Conservation (phyloP, 1,140 invertebrate species). For the Aphis craccivora region DNA sequence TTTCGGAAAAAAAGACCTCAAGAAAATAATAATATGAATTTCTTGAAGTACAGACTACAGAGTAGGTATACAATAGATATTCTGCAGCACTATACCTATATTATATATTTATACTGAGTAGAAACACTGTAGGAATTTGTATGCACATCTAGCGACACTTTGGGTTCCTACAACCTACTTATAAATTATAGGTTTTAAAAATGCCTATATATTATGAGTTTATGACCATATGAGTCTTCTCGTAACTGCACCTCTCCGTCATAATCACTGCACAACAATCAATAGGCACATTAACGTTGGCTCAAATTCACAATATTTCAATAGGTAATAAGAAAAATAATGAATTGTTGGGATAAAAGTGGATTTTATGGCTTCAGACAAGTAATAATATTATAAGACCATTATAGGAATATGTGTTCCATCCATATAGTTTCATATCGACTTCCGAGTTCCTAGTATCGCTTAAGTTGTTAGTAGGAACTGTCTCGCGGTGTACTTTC, state of each 20-base stretch:
- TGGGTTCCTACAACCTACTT: too few species aligned
- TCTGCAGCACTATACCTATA: too few species aligned
- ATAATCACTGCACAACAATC: not conserved
- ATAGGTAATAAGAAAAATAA: not conserved
- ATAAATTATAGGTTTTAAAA: too few species aligned
- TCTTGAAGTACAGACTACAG: not conserved
- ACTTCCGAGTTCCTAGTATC: not conserved
- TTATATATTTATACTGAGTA: too few species aligned
- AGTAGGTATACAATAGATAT: too few species aligned
- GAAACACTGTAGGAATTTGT: too few species aligned
- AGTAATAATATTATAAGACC: not conserved
- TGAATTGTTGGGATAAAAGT: not conserved
- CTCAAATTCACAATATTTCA: not conserved
- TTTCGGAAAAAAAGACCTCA: not conserved
- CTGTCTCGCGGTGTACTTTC: not conserved
- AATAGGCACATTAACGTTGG: not conserved
- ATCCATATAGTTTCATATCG: not conserved
- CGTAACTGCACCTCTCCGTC: not conserved
- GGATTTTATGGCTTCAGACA: not conserved
- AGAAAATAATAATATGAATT: not conserved
- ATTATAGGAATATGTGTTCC: constrained; percentile 1
- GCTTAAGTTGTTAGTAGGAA: not conserved
- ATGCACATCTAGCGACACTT: too few species aligned
- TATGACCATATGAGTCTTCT: not conserved
- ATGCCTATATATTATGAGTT: too few species aligned